Conservation (phyloP, 2,888 invertebrate genomes). For the Bedellia somnulentella region DNA sequence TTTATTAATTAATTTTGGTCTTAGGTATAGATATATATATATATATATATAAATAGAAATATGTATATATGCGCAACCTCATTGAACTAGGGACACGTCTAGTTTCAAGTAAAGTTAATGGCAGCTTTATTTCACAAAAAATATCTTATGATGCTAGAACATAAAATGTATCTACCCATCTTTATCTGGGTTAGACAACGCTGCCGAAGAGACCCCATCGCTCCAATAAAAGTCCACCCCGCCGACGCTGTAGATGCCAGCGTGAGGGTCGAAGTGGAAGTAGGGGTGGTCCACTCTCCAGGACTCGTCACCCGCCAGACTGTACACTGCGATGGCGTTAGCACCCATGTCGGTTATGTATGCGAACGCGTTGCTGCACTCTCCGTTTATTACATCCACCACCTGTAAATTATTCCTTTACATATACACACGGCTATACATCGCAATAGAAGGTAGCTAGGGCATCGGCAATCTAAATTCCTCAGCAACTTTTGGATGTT, state of each 20-base stretch:
- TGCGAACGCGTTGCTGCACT: constrained; percentile 67
- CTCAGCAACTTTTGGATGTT: too few species aligned
- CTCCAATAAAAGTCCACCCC: constrained; percentile 81
- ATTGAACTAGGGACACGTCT: too few species aligned
- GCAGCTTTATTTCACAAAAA: too few species aligned
- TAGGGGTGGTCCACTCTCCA: constrained; percentile 77
- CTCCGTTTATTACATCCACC: constrained; percentile 63
- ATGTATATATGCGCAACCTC: too few species aligned
- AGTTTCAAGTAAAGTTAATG: too few species aligned
- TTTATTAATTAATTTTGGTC: not conserved
- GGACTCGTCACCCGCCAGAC: constrained; percentile 64
- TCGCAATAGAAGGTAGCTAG: too few species aligned
- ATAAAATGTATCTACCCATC: constrained; percentile 41
- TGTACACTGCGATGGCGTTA: constrained; percentile 74
- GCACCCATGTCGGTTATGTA: constrained; percentile 76
- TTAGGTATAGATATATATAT: too few species aligned
- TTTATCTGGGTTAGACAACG: constrained; percentile 51
- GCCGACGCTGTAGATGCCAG: constrained; percentile 70
- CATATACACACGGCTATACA: too few species aligned
- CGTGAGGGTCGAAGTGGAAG: constrained; percentile 76
- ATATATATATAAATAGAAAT: too few species aligned
- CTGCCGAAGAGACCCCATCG: constrained; percentile 75
- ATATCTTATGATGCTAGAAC: too few species aligned
- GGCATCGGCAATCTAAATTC: too few species aligned
- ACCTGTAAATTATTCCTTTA: too few species aligned